Base-by-base conservation (phyloP, 2,888 invertebrate genomes). In the Eristalis arbustorum region DNA sequence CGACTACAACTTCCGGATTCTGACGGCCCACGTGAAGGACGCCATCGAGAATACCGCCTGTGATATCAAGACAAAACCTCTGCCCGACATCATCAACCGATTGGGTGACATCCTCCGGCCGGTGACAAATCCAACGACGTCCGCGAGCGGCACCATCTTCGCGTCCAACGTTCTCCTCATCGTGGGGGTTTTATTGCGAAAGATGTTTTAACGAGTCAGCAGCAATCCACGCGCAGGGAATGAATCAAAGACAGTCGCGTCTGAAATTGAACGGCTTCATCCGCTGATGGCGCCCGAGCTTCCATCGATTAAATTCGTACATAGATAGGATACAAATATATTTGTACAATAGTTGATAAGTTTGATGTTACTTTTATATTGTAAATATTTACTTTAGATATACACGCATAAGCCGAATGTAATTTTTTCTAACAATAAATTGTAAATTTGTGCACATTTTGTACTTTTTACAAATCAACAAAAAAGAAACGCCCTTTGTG, bases 1-100 rank as follows among this genome's bases (percentile, higher is more conserved):
- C 1, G 95, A 96, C 22, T 94, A 95, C 0, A 96, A 96, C 89
- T 96, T 96, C 89, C 94, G 96, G 67, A 94, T 96, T 80, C 93
- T 96, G 79, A 95, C 94, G 0, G 96, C 95, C 0, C 94, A 95
- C 0, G 95, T 96, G 0, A 91, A 94, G 5, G 95, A 96, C 67
- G 96, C 96, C 1, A 96, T 96, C 57, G 94, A 94, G 88, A 95
- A 95, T 67, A 96, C 96, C 0, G 94, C 95, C 0, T 96, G 96
- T 90, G 95, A 95, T 90, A 93, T 94, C 5, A 95, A 94, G 6
- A 93, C 94, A 0, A 93, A 94, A 79, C 93, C 94, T 0, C 91
- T 94, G 80, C 94, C 94, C 0, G 94, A 95, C 87, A 93, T 95
- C 31, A 92, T 95, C 59, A 94, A 93, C 66, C 94, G 93, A 89